phyloP scores from a whole-genome alignment of 2,888 invertebrate species.

The Lasius fuliginosus region DNA sequence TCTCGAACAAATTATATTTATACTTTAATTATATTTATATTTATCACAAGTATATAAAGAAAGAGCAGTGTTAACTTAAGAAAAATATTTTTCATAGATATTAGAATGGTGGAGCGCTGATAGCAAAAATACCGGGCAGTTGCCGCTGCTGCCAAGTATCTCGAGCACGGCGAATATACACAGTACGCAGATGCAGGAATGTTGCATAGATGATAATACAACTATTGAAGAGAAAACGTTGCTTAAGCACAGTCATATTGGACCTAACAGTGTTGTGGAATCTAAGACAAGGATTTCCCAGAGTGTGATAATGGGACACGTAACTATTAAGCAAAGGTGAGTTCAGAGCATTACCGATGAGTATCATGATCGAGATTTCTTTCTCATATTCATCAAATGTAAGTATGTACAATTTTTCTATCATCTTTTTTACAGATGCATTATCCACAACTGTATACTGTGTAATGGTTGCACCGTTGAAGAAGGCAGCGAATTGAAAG shows the following conservation, averaged over 20 bases:
- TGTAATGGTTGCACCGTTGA: slow-evolving; percentile 91
- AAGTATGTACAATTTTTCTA: background rate
- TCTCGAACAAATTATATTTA: no score
- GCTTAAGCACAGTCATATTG: slow-evolving; percentile 92
- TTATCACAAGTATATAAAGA: slow-evolving; percentile 19
- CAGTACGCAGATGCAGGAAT: slow-evolving; percentile 92
- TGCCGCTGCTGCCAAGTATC: slow-evolving; percentile 86
- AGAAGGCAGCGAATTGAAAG: slow-evolving; percentile 90
- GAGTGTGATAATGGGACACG: slow-evolving; percentile 95
- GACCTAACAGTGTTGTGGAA: slow-evolving; percentile 91
- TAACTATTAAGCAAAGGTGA: slow-evolving; percentile 93
- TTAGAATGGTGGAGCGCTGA: slow-evolving; percentile 88
- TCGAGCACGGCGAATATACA: slow-evolving; percentile 90
- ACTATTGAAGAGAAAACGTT: slow-evolving; percentile 93
- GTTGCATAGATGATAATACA: slow-evolving; percentile 92
- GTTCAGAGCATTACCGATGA: background rate
- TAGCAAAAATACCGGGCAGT: slow-evolving; percentile 83
- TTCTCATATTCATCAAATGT: background rate
- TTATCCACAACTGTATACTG: slow-evolving; percentile 91
- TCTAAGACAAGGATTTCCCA: slow-evolving; percentile 94
- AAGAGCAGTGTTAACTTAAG: background rate
- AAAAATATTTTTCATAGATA: slow-evolving; percentile 86
- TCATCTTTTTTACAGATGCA: slow-evolving; percentile 87
- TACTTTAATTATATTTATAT: slow-evolving; percentile 4
- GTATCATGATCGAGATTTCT: background rate